Evolutionary conservation across 2,888 invertebrate genomes (phyloP).

Genomic region (Polyommatus iphigenia): DNA sequence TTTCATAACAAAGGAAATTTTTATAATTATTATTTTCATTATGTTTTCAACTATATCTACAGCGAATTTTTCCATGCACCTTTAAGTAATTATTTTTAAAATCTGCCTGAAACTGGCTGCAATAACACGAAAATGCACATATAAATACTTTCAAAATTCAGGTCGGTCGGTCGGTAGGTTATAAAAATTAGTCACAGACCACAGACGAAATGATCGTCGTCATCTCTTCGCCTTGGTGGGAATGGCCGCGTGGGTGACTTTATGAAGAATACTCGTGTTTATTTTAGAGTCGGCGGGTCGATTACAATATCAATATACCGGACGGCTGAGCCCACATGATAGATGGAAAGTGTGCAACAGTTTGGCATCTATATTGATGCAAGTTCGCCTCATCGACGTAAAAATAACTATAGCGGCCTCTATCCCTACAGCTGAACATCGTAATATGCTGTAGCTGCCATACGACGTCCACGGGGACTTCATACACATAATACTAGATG

Average conservation of each 20-base stretch:
- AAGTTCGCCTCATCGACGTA: neutral
- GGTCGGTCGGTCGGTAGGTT: neutral
- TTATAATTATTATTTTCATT: neutral
- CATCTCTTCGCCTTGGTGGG: conserved; percentile 41
- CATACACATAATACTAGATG: too few relatives aligned
- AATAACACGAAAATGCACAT: neutral
- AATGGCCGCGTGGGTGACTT: conserved; percentile 53
- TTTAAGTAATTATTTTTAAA: neutral
- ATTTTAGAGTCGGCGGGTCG: conserved; percentile 38
- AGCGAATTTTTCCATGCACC: neutral
- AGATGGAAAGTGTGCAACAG: conserved; percentile 30
- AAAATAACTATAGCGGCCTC: neutral
- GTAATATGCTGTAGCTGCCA: too few relatives aligned
- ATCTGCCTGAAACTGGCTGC: neutral
- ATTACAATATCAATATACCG: conserved; percentile 31
- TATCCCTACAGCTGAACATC: too few relatives aligned
- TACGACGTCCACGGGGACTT: too few relatives aligned
- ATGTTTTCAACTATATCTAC: neutral
- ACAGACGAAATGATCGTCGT: neutral
- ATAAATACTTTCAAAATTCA: neutral
- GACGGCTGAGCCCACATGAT: conserved; percentile 33
- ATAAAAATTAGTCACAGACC: conserved; percentile 12
- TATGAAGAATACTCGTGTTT: conserved; percentile 43
- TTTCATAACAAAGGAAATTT: neutral
- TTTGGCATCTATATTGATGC: conserved; percentile 30